phyloP scores from a whole-genome alignment of 1,140 invertebrate species.

The Maniola jurtina region DNA sequence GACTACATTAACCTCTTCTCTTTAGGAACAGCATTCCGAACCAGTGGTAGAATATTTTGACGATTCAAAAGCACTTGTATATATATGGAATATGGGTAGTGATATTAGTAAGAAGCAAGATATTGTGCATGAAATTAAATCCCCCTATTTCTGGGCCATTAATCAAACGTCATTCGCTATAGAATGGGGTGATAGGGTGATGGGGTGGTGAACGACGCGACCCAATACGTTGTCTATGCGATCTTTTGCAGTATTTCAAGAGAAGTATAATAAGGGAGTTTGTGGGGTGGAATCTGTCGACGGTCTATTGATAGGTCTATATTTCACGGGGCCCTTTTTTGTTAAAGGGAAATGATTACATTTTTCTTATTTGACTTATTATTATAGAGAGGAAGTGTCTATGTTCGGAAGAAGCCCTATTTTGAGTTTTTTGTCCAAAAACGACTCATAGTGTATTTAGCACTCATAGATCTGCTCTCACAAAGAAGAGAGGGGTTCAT shows the following conservation, averaged over 20 bases:
- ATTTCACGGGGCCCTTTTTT: constrained; percentile 31
- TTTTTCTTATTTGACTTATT: constrained; percentile 24
- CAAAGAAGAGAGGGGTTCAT: no score
- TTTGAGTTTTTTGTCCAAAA: no score
- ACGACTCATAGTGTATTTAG: no score
- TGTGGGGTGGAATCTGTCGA: constrained; percentile 43
- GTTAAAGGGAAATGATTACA: constrained; percentile 10
- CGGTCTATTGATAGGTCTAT: constrained; percentile 42
- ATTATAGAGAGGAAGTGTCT: not conserved
- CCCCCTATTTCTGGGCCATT: constrained; percentile 51
- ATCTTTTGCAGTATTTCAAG: constrained; percentile 42
- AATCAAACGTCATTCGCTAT: constrained; percentile 70
- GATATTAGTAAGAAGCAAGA: no score
- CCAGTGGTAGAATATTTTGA: no score
- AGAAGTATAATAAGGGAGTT: constrained; percentile 35
- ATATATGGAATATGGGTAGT: no score
- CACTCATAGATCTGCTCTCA: no score
- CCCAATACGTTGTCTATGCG: constrained; percentile 53
- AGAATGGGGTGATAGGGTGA: constrained; percentile 55
- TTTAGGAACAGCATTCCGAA: no score
- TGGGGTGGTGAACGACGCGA: constrained; percentile 56
- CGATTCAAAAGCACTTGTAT: no score
- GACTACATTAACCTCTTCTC: no score
- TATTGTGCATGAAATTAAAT: constrained; percentile 20
- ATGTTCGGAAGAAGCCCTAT: not conserved